phyloP scores from a whole-genome alignment of 2,888 invertebrate species.

The Augochlorella aurata region DNA sequence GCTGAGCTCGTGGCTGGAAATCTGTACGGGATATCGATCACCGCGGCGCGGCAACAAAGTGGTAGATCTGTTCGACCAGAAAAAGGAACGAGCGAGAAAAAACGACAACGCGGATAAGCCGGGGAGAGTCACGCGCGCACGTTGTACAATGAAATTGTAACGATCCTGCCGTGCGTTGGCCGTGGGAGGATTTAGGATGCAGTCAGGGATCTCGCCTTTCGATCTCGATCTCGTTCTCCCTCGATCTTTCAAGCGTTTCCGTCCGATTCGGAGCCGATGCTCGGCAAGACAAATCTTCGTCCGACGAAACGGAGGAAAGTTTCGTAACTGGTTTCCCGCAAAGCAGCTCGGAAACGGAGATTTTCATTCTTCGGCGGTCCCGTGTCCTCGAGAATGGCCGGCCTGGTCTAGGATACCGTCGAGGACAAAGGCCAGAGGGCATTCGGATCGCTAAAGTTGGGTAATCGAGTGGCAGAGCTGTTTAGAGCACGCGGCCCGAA shows the following conservation, averaged over 20 bases:
- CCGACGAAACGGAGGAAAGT: constrained; percentile 4
- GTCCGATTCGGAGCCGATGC: too few relatives aligned
- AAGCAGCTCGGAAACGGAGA: not conserved
- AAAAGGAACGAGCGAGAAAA: not conserved
- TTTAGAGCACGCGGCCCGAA: constrained; percentile 16
- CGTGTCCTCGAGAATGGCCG: not conserved
- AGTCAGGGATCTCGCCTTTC: not conserved
- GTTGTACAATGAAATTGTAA: not conserved
- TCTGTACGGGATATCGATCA: constrained; percentile 33
- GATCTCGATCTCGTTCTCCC: not conserved
- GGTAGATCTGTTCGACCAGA: not conserved
- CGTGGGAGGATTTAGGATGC: not conserved
- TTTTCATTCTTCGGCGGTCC: constrained; percentile 18
- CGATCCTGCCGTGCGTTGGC: not conserved
- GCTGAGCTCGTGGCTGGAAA: constrained; percentile 19
- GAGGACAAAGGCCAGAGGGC: constrained; percentile 19
- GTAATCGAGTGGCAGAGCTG: constrained; percentile 25
- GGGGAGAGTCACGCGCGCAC: not conserved
- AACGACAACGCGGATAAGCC: not conserved
- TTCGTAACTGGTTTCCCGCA: constrained; percentile 12
- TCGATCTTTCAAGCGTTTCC: not conserved
- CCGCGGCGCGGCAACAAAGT: not conserved
- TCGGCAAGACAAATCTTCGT: too few relatives aligned
- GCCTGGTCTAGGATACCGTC: not conserved
- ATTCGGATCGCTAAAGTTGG: constrained; percentile 20